phyloP scores from a whole-genome alignment of 2,797 vertebrate genomes.

The Iguana delicatissima region DNA sequence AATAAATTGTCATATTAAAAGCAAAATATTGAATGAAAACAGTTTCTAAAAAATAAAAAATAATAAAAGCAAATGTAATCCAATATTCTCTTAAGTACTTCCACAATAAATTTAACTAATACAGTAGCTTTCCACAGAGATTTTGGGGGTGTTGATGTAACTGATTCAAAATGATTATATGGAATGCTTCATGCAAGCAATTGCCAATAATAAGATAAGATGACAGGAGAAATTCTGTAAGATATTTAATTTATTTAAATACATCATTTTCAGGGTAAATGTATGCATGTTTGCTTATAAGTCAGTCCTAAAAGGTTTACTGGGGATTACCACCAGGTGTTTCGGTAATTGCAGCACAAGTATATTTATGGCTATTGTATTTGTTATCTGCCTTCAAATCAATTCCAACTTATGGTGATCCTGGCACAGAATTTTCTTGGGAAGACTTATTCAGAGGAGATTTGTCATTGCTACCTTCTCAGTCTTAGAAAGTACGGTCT shows the following conservation, averaged over 20 bases:
- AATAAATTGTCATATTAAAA: too few relatives aligned
- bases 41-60: neutral
- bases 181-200: neutral
- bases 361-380: too few relatives aligned
- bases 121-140: neutral
- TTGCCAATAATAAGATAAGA: neutral
- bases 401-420: too few relatives aligned
- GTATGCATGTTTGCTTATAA: neutral
- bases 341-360: neutral
- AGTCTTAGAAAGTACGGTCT: too few relatives aligned
- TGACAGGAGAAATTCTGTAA: neutral
- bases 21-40: too few relatives aligned
- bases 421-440: too few relatives aligned
- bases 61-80: neutral
- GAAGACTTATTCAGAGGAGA: too few relatives aligned
- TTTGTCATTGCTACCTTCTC: too few relatives aligned
- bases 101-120: neutral
- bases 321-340: neutral
- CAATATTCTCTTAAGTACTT: neutral
- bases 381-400: too few relatives aligned
- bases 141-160: too few relatives aligned
- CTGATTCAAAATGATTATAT: neutral
- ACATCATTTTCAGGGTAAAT: neutral
- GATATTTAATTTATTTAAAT: neutral
- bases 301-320: neutral